Evolutionary conservation across 2,797 vertebrate species (phyloP).

Genomic region (Gymnoscopelus microlampas): DNA sequence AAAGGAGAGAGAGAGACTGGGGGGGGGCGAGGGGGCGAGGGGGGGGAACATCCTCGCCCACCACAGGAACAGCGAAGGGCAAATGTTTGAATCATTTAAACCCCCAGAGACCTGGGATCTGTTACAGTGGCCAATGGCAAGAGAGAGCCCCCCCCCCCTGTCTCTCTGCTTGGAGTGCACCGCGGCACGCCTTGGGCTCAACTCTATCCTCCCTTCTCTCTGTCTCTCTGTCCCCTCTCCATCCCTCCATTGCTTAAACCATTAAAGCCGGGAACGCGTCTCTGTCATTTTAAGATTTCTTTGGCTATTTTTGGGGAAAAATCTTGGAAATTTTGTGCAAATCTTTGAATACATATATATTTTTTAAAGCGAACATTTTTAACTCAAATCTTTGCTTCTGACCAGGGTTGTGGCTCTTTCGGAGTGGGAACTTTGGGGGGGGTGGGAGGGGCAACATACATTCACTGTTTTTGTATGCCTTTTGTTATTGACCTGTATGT

Average conservation of each 20-base stretch:
- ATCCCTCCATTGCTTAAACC: constrained; percentile 41
- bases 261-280: too few relatives aligned
- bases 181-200: constrained; percentile 57
- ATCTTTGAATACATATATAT: too few relatives aligned
- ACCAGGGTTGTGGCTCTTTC: too few relatives aligned
- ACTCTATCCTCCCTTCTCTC: constrained; percentile 45
- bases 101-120: constrained; percentile 78
- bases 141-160: constrained; percentile 27
- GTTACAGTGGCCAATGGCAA: constrained; percentile 75
- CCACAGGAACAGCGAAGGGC: constrained; percentile 75
- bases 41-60: constrained; percentile 65
- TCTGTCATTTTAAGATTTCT: too few relatives aligned
- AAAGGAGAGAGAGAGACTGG: constrained; percentile 4
- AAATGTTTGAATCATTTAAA: constrained; percentile 83
- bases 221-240: constrained; percentile 1
- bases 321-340: too few relatives aligned
- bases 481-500: too few relatives aligned
- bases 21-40: constrained; percentile 31
- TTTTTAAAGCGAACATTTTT: too few relatives aligned
- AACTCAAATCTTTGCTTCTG: too few relatives aligned
- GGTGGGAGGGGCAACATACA: too few relatives aligned
- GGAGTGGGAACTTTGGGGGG: too few relatives aligned
- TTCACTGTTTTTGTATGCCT: too few relatives aligned
- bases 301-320: too few relatives aligned
- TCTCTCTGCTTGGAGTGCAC: constrained; percentile 48